A percentile compares a stretch with the other conserved stretches of the same genome.
phyloP scores from a whole-genome alignment of 2,113 vertebrate genomes.

The Prietella phreatophila region DNA sequence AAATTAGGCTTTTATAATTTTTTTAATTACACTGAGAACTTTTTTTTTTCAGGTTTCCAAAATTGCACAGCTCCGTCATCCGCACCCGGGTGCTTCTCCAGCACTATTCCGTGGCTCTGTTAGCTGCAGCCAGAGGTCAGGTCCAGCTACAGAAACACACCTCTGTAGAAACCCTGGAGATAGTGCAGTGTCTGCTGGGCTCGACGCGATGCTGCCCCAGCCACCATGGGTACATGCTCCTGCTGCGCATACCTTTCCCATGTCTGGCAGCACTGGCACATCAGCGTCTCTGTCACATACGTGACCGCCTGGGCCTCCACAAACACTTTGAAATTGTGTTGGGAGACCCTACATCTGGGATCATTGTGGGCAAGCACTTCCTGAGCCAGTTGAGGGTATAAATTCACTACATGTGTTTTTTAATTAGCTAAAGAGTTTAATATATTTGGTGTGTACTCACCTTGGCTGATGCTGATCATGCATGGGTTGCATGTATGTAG shows the following conservation, averaged over 20 bases:
- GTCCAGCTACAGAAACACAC: constrained; percentile 90
- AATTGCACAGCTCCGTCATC: constrained; percentile 92
- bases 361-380: constrained; percentile 85
- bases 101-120: constrained; percentile 92
- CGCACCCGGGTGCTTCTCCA: constrained; percentile 91
- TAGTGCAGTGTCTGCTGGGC: constrained; percentile 85
- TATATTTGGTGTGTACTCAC: neutral
- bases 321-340: constrained; percentile 91
- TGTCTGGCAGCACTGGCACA: constrained; percentile 87
- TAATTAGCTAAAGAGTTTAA: neutral
- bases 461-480: neutral
- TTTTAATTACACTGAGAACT: neutral
- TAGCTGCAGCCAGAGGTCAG: constrained; percentile 81
- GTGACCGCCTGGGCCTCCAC: constrained; percentile 86
- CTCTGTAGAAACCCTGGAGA: constrained; percentile 95
- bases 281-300: constrained; percentile 82
- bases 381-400: constrained; percentile 87
- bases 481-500: constrained; percentile 64
- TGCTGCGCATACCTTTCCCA: constrained; percentile 88
- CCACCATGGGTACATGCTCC: constrained; percentile 92
- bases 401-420: neutral
- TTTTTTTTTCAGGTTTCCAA: constrained; percentile 82
- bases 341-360: constrained; percentile 79
- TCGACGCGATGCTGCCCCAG: constrained; percentile 82
- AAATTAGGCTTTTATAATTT: neutral